Evolutionary conservation across 2,888 invertebrate genomes (phyloP).

Genomic region (Parelbella ahira): DNA sequence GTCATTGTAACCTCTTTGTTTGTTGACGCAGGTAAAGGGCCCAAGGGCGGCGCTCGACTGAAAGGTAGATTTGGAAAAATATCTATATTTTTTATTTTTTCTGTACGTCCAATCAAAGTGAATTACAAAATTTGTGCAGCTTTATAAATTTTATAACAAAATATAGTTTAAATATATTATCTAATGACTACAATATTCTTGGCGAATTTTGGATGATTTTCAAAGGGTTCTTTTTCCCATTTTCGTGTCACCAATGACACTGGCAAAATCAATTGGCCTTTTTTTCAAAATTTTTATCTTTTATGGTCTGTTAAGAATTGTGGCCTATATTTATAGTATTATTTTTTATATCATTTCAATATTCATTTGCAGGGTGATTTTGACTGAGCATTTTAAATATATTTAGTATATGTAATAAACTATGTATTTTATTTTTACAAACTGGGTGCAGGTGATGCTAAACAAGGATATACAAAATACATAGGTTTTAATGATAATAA

Average conservation of each 20-base stretch:
- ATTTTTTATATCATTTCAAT: conserved; percentile 10
- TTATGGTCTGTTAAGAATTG: conserved; percentile 3
- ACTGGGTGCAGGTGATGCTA: conserved; percentile 11
- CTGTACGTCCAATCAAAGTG: conserved; percentile 14
- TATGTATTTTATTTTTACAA: conserved; percentile 5
- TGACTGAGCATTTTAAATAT: not conserved
- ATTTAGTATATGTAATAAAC: too few relatives aligned
- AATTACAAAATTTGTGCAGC: conserved; percentile 18
- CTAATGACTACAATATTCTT: conserved; percentile 8
- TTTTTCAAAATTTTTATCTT: too few relatives aligned
- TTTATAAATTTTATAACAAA: conserved; percentile 16
- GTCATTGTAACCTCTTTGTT: conserved; percentile 20
- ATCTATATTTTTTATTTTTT: conserved; percentile 24
- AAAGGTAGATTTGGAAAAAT: conserved; percentile 22
- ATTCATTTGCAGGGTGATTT: conserved; percentile 18
- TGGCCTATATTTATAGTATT: conserved; percentile 4
- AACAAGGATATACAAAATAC: conserved; percentile 23
- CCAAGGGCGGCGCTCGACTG: conserved; percentile 20
- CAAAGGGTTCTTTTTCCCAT: conserved; percentile 12
- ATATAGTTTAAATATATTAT: too few relatives aligned
- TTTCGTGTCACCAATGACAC: too few relatives aligned
- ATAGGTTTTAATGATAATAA: too few relatives aligned
- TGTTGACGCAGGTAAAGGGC: conserved; percentile 24
- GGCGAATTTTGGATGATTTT: conserved; percentile 9
- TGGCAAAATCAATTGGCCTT: too few relatives aligned